These are phyloP conservation scores for Venturia canescens DNA, from an alignment of 1,140 invertebrate genomes.

Conservation along the genomic window DNA sequence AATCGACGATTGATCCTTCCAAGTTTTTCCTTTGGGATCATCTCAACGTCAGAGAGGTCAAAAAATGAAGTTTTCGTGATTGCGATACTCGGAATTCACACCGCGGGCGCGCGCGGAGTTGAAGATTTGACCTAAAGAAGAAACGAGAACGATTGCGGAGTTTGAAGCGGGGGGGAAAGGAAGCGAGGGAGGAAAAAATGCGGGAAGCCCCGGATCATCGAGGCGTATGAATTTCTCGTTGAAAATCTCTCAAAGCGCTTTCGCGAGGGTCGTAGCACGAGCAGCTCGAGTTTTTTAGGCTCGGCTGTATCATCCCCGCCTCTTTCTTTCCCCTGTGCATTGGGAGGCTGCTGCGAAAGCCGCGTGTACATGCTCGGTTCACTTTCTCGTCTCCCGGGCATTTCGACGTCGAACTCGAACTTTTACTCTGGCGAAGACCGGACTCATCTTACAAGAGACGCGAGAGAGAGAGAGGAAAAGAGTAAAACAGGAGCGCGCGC, in stretches of 20 bases:
- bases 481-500: neutral
- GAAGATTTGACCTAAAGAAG: neutral
- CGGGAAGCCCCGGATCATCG: neutral
- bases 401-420: neutral
- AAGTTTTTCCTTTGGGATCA: no score
- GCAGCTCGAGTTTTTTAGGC: constrained; percentile 21
- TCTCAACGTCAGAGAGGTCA: no score
- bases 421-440: neutral
- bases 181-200: constrained; percentile 18
- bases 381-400: constrained; percentile 6
- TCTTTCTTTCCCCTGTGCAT: constrained; percentile 1
- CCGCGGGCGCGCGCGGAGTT: neutral
- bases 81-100: neutral
- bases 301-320: neutral
- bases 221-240: constrained; percentile 23
- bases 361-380: neutral
- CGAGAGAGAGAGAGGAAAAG: no score
- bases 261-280: constrained; percentile 11
- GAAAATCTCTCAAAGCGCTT: constrained; percentile 24
- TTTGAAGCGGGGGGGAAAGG: neutral
- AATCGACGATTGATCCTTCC: no score
- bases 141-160: neutral
- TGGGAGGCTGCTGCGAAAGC: constrained; percentile 15
- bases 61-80: no score
- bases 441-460: neutral